phyloP scores from a whole-genome alignment of 2,888 invertebrate genomes.

The Drosophila neotestacea region DNA sequence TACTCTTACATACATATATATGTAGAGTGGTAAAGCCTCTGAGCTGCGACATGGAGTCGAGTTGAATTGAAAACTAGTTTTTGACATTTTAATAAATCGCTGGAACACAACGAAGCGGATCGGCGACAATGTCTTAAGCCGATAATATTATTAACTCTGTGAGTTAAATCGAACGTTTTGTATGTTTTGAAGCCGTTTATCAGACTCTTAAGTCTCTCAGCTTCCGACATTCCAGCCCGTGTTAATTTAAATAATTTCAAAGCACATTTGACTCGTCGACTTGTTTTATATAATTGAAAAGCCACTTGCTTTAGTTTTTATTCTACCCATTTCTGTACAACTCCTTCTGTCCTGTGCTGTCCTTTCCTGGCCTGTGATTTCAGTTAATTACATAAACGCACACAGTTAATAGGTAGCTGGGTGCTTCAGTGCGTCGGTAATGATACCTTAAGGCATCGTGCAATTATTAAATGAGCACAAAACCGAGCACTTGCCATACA shows the following conservation, averaged over 20 bases:
- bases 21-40: slow-evolving; percentile 51
- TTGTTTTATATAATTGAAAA: slow-evolving; percentile 64
- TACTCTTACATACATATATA: slow-evolving; percentile 16
- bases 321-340: neutral
- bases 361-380: slow-evolving; percentile 49
- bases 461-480: slow-evolving; percentile 86
- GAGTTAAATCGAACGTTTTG: slow-evolving; percentile 79
- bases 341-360: neutral
- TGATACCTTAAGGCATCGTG: slow-evolving; percentile 85
- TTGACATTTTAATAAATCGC: slow-evolving; percentile 81
- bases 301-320: slow-evolving; percentile 11
- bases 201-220: slow-evolving; percentile 63
- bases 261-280: slow-evolving; percentile 36
- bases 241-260: slow-evolving; percentile 53
- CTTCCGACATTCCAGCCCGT: slow-evolving; percentile 66
- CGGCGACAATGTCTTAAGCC: slow-evolving; percentile 78
- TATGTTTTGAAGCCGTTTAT: slow-evolving; percentile 77
- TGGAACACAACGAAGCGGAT: slow-evolving; percentile 69
- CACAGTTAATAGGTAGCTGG: slow-evolving; percentile 60
- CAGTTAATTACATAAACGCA: slow-evolving; percentile 72
- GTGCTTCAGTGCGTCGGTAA: slow-evolving; percentile 71
- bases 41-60: slow-evolving; percentile 22
- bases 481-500: slow-evolving; percentile 78
- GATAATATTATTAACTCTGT: slow-evolving; percentile 79
- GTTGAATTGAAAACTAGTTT: slow-evolving; percentile 70